Conservation (phyloP, 2,797 vertebrate species). For the Babyrousa celebensis region DNA sequence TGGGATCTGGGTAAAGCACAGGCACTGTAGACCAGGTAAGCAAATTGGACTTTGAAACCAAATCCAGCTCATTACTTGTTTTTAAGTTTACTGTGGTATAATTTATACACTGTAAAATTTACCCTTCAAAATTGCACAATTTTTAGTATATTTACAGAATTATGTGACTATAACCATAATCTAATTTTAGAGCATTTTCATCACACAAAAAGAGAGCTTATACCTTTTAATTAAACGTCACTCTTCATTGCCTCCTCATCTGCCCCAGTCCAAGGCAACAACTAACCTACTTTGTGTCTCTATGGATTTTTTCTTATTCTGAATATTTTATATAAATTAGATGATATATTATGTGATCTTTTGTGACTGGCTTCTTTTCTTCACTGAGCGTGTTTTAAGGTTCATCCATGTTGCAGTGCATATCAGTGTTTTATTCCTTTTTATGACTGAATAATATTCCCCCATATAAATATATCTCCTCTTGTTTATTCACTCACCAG, state of each 20-base stretch:
- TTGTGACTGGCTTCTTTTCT: background rate
- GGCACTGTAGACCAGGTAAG: background rate
- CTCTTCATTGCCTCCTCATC: background rate
- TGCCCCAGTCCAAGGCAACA: background rate
- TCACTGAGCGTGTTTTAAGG: background rate
- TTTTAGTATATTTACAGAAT: constrained; percentile 6
- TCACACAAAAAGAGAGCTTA: background rate
- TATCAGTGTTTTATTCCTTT: background rate
- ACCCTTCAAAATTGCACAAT: background rate
- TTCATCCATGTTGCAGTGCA: background rate
- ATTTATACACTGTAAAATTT: background rate
- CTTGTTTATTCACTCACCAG: background rate
- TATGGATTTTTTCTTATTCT: constrained; percentile 1
- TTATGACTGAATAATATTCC: background rate
- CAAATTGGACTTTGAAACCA: background rate
- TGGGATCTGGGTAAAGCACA: background rate
- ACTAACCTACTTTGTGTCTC: background rate
- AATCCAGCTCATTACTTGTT: background rate
- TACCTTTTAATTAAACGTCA: background rate
- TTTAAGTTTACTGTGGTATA: background rate
- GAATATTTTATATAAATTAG: constrained; percentile 8
- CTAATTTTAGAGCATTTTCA: background rate
- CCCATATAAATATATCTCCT: background rate
- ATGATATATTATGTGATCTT: background rate
- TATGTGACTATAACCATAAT: background rate